Percentiles rank a stretch among this genome's conserved stretches.
Evolutionary conservation across 1,140 invertebrate genomes (phyloP).

Genomic region (Drosophila arawakana): DNA sequence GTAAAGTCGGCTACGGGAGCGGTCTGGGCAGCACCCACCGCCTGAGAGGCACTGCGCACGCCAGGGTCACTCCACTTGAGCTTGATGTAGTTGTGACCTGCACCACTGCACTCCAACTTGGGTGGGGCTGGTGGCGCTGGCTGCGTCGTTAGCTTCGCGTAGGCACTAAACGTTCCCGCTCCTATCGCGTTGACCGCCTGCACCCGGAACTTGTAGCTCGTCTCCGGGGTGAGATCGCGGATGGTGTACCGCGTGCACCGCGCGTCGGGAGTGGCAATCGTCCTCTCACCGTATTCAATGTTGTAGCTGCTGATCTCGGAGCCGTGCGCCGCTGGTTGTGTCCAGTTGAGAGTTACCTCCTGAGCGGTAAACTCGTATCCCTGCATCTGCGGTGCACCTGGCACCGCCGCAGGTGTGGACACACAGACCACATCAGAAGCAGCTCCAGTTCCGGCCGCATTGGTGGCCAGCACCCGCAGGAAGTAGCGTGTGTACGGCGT

Average conservation of each 20-base stretch:
- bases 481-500: slow-evolving; percentile 91
- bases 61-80: slow-evolving; percentile 91
- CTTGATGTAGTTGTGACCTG: slow-evolving; percentile 92
- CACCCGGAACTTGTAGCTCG: slow-evolving; percentile 89
- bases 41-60: not conserved
- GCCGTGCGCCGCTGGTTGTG: slow-evolving; percentile 89
- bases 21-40: slow-evolving; percentile 84
- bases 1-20: slow-evolving; percentile 86
- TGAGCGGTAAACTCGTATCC: slow-evolving; percentile 88
- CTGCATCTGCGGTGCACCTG: slow-evolving; percentile 87
- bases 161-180: slow-evolving; percentile 90
- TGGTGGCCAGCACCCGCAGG: slow-evolving; percentile 91
- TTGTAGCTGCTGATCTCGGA: slow-evolving; percentile 90
- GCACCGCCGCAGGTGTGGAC: slow-evolving; percentile 90
- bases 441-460: slow-evolving; percentile 90
- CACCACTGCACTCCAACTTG: slow-evolving; percentile 88
- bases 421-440: slow-evolving; percentile 89
- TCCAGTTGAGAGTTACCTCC: slow-evolving; percentile 89
- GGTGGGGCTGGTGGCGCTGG: slow-evolving; percentile 92
- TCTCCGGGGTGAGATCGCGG: slow-evolving; percentile 86
- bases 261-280: slow-evolving; percentile 86
- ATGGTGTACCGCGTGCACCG: slow-evolving; percentile 85
- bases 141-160: slow-evolving; percentile 89
- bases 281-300: slow-evolving; percentile 89
- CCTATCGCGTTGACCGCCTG: slow-evolving; percentile 94